Base-by-base conservation (phyloP, 2,888 invertebrate genomes). In the Trissolcus brochymenae region DNA sequence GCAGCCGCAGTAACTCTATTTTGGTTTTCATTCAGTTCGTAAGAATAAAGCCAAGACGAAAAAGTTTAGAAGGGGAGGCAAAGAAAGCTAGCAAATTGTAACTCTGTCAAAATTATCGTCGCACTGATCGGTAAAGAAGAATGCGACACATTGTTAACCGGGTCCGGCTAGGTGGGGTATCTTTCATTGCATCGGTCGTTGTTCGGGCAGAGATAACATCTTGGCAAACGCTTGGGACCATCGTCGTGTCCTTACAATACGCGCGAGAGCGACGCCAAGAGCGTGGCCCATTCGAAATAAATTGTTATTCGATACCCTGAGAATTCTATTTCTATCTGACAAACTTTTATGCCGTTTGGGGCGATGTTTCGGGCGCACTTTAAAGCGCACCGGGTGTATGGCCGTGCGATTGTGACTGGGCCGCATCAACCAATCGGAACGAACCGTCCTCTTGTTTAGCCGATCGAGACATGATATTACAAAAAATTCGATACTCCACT, bases 281-380 rank as follows among this genome's bases (percentile, higher is more conserved):
- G 78, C 61, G 66, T 78, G 80, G 80, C 80, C 82, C 82, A 83
- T 83, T 82, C 79, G 80, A 82, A 79, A 82, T 84, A 87, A 88
- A 87, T 88, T 87, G 88, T 87, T 87, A 88, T 87, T 85, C 86
- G 87, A 88, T 88, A 87, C 86, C 85, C 84, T 87, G 87, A 85
- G 88, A 88, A 86, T 87, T 86, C 86, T 86, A 87, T 87, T 87
- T 85, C 85, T 81, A 81, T 80, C 74, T 79, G 84, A 83, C 78
- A 74, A 78, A 78, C 72, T 80, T 79, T 78, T 72, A 73, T 78
- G 65, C 72, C 61, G 50, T 71, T 57, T 41, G 59, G 68, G 73
- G 76, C 71, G 74, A 66, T 61, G 66, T 66, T 66, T 66, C 66
- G 66, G 66, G 62, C 56, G 68, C 57, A 61, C 68, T 71, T 60